Base-by-base conservation (phyloP, 2,888 invertebrate genomes). In the Mechanitis mazaeus region DNA sequence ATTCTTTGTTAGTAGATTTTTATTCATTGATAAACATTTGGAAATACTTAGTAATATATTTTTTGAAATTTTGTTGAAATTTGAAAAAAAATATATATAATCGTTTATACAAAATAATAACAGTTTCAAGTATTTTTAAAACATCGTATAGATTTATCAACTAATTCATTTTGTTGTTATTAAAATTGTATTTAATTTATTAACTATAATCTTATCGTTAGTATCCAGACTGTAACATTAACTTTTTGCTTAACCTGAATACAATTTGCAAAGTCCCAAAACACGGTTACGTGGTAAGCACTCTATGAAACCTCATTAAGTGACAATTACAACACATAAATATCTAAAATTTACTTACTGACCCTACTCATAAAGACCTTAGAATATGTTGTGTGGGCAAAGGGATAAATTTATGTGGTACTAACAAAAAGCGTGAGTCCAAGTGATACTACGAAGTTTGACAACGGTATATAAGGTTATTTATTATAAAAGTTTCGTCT, bases 401-500 rank as follows among this genome's bases (percentile, higher is more conserved):
- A 80, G 80, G 82, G 82, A 81, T 78, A 81, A 85, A 86, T 86
- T 85, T 87, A 85, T 87, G 81, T 69, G 70, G 72, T 57, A 47
- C 77, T 78, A 66, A 82, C 85, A 87, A 87, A 88, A 87, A 86
- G 80, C 77, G 69, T 75, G 72, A 72, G 76, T 81, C 80, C 79
- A 80, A 75, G 82, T 86, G 85, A 87, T 84, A 79, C 76, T 78
- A 77, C 81, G 78, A 82, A 86, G 80, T 86, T 84, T 84, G 87
- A 86, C 87, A 79, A 81, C 80, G 80, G 84, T 79, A 75, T 79
- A 84, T 84, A 85, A 80, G 84, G 85, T 87, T 87, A 88, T 89
- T 87, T 88, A 89, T 89, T 86, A 83, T 80, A 68, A 85, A 88
- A 89, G 84, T 89, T 88, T 77, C 75, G 80, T 83, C 80, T 78